Evolutionary conservation across 2,113 vertebrate genomes (phyloP).

Genomic region (Coptodon bakossiorum): DNA sequence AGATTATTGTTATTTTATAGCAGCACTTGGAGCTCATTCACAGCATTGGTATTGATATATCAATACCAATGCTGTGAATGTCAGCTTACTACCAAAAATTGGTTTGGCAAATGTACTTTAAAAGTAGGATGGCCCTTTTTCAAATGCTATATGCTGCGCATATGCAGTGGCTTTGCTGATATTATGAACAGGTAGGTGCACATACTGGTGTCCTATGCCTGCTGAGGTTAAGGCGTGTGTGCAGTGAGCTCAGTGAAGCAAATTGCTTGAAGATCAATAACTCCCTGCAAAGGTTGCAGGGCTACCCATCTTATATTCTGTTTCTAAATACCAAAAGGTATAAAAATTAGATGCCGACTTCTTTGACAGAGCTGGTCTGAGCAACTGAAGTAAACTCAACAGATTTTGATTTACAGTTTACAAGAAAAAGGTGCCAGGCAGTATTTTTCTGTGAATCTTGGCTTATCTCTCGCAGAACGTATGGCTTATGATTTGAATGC

Average conservation of each 20-base stretch:
- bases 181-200: neutral
- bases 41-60: neutral
- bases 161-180: neutral
- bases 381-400: neutral
- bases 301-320: neutral
- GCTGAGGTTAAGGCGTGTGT: neutral
- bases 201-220: neutral
- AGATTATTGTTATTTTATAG: neutral
- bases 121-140: neutral
- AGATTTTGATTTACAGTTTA: neutral
- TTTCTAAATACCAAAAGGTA: neutral
- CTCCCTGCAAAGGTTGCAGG: neutral
- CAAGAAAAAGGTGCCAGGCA: neutral
- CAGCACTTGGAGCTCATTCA: neutral
- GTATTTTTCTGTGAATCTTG: neutral
- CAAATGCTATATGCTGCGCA: neutral
- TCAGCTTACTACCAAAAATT: neutral
- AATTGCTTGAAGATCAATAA: neutral
- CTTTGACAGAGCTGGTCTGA: neutral
- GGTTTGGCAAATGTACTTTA: neutral
- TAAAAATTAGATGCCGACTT: neutral
- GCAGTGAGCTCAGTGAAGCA: neutral
- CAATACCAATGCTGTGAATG: neutral
- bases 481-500: conserved; percentile 4
- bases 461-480: neutral